phyloP scores from a whole-genome alignment of 1,140 invertebrate genomes.

The Drosophila murphyi region DNA sequence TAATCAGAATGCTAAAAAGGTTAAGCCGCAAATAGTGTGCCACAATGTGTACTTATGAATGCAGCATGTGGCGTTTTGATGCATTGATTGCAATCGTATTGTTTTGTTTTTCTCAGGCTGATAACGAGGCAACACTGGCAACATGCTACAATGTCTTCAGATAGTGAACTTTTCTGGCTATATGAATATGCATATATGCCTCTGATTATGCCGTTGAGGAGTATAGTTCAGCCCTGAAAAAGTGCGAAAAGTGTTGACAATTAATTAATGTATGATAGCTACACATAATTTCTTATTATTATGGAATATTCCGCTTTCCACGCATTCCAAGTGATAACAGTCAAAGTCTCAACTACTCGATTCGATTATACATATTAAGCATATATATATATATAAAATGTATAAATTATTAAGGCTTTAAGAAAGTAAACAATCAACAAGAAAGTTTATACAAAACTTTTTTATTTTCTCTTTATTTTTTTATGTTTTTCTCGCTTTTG shows the following conservation, averaged over 20 bases:
- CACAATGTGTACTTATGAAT: constrained; percentile 3
- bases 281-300: constrained; percentile 63
- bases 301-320: constrained; percentile 61
- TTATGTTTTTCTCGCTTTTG: constrained; percentile 16
- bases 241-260: constrained; percentile 67
- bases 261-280: constrained; percentile 59
- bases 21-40: constrained; percentile 1
- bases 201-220: constrained; percentile 24
- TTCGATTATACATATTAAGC: constrained; percentile 18
- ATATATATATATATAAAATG: not conserved
- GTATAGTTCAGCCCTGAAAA: constrained; percentile 58
- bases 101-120: constrained; percentile 55
- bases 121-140: constrained; percentile 35
- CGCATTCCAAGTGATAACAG: constrained; percentile 46
- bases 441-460: constrained; percentile 35
- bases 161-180: constrained; percentile 3
- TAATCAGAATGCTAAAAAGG: not conserved
- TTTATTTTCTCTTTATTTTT: constrained; percentile 27
- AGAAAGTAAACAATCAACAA: constrained; percentile 54
- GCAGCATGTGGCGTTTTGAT: constrained; percentile 17
- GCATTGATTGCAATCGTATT: constrained; percentile 23
- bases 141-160: not conserved
- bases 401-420: not conserved
- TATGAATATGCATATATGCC: not conserved
- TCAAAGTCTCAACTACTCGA: constrained; percentile 24